A percentile compares a stretch with the other conserved stretches of the same genome.
phyloP scores from a whole-genome alignment of 2,113 vertebrate genomes.

The Gyps fulvus region DNA sequence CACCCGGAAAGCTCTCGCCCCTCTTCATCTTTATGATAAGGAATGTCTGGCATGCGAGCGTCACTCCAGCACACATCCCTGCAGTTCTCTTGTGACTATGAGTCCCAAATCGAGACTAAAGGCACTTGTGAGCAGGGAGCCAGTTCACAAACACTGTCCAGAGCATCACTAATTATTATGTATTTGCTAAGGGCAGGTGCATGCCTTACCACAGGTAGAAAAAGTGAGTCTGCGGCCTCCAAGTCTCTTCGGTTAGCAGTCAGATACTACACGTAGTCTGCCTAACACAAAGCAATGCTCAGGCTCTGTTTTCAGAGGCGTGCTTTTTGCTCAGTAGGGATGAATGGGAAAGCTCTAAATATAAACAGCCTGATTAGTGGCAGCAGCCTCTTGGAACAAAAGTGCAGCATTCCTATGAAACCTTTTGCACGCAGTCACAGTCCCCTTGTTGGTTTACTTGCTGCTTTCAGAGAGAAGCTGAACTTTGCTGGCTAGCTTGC shows the following conservation, averaged over 20 bases:
- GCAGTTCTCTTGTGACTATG: not conserved
- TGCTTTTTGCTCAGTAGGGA: not conserved
- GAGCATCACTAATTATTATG: not conserved
- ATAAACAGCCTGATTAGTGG: not conserved
- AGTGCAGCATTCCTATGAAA: not conserved
- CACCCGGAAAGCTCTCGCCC: not conserved
- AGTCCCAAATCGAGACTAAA: not conserved
- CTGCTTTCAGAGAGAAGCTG: not conserved
- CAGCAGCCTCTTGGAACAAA: conserved; percentile 26
- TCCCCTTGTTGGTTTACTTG: not conserved
- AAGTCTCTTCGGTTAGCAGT: not conserved
- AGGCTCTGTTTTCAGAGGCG: not conserved
- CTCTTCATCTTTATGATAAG: conserved; percentile 19
- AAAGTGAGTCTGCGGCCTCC: not conserved
- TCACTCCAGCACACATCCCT: conserved; percentile 12
- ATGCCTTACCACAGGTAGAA: not conserved
- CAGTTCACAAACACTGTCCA: not conserved
- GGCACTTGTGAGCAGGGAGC: not conserved
- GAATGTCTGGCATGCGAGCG: conserved; percentile 61
- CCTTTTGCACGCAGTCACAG: not conserved
- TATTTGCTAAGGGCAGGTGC: not conserved
- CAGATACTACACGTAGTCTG: not conserved
- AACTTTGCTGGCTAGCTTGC: not conserved
- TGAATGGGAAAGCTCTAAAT: conserved; percentile 16
- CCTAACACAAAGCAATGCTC: not conserved